Percentiles rank a stretch among this genome's conserved stretches.
phyloP scores from a whole-genome alignment of 2,113 vertebrate genomes.

The Cynoglossus semilaevis region DNA sequence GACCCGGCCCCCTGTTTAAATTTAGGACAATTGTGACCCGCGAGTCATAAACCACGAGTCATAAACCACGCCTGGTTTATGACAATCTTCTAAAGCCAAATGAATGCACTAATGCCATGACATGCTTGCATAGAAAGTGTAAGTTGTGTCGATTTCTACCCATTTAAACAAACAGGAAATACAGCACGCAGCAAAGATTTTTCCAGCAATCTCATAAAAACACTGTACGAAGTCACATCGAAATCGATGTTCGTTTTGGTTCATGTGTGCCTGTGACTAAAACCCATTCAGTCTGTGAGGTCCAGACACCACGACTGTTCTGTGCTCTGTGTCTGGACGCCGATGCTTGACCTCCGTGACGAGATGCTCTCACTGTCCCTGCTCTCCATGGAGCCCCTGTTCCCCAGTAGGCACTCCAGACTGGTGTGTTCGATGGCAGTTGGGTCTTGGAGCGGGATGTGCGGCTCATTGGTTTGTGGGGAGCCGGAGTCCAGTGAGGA shows the following conservation, averaged over 20 bases:
- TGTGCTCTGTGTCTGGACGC: slow-evolving; percentile 70
- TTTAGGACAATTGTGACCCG: too few relatives aligned
- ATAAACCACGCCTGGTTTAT: too few relatives aligned
- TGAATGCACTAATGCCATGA: slow-evolving; percentile 45
- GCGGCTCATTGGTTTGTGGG: slow-evolving; percentile 22
- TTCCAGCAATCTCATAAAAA: slow-evolving; percentile 40
- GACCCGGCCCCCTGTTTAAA: too few relatives aligned
- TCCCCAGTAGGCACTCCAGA: slow-evolving; percentile 71
- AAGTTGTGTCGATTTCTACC: slow-evolving; percentile 28
- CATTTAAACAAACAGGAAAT: slow-evolving; percentile 16
- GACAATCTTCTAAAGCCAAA: slow-evolving; percentile 55
- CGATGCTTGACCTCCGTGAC: slow-evolving; percentile 66
- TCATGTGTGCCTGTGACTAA: not conserved
- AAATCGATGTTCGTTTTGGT: not conserved
- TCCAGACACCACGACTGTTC: slow-evolving; percentile 78
- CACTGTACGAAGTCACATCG: slow-evolving; percentile 45
- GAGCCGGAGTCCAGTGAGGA: slow-evolving; percentile 48
- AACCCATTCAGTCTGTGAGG: slow-evolving; percentile 62
- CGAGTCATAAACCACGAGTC: too few relatives aligned
- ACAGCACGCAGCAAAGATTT: slow-evolving; percentile 35
- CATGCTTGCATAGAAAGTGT: slow-evolving; percentile 73
- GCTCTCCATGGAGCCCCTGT: slow-evolving; percentile 61
- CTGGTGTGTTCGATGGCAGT: slow-evolving; percentile 65
- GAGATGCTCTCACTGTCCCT: slow-evolving; percentile 66
- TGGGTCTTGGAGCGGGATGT: slow-evolving; percentile 44